These are phyloP conservation scores for Lasius platythorax DNA, from an alignment of 2,888 invertebrate species.

Conservation along the genomic window DNA sequence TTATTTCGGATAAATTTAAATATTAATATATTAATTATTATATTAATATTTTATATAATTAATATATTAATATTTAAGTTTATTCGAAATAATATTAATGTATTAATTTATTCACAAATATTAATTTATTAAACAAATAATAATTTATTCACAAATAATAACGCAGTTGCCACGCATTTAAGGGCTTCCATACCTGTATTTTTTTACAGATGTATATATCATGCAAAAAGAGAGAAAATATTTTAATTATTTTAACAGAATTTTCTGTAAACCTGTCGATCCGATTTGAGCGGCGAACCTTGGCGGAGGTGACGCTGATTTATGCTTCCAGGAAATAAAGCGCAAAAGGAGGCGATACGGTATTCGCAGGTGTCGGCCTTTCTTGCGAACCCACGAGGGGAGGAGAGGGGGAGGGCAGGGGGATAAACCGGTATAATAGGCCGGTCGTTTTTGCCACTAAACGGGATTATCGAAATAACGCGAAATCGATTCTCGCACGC, in stretches of 20 bases:
- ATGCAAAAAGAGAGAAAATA: background rate
- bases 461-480: constrained; percentile 54
- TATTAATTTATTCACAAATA: no score
- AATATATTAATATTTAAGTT: no score
- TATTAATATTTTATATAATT: no score
- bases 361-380: constrained; percentile 26
- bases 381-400: constrained; percentile 11
- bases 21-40: no score
- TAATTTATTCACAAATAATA: no score
- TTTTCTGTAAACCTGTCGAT: constrained; percentile 5
- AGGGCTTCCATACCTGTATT: no score
- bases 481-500: constrained; percentile 51
- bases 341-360: constrained; percentile 44
- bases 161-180: no score
- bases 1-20: no score
- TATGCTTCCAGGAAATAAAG: constrained; percentile 71
- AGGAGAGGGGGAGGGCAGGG: background rate
- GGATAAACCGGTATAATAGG: constrained; percentile 31
- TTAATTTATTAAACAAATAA: no score
- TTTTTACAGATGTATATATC: no score
- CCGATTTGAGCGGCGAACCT: constrained; percentile 51
- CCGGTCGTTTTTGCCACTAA: constrained; percentile 36
- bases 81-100: no score
- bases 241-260: constrained; percentile 17
- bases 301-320: constrained; percentile 61